Base-by-base conservation (phyloP, 30 jellyfish, hydroid and myxozoan species). In the Aurelia coerulea region DNA sequence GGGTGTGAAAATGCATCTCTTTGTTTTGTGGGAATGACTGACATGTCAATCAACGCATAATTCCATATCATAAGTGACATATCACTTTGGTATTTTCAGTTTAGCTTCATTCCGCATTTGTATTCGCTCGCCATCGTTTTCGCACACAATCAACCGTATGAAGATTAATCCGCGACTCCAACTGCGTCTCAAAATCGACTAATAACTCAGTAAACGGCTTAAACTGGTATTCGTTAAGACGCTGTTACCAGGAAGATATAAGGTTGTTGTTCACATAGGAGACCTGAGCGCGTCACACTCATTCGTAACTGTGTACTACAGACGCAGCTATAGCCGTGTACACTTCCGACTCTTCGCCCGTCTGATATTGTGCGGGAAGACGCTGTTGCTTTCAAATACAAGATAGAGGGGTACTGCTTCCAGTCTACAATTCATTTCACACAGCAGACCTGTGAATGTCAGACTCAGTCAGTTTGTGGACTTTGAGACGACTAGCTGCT, bases 41-140 rank as follows among this genome's bases (percentile, higher is more conserved):
- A 84, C 93, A 65, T 64, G 51, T 73, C 93, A 64, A 84, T 84
- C 93, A 84, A 62, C 93, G 93, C 88, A 49, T 84, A 77, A 84
- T 74, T 84, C 41, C 84, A 67, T 65, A 70, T 84, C 93, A 77
- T 77, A 84, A 84, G 72, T 84, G 88, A 67, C 83, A 84, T 84
- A 78, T 84, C 93, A 74, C 75, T 19, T 39, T 29, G 86, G 80
- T 65, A 79, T 79, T 79, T 79, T 54, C 74, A 79, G 15, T 37
- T 23, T 42, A 70, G 74, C 72, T 79, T 79, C 92, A 58, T 29
- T 62, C 42, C 80, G 68, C 50, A 62, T 17, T 56, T 51, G 76
- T 79, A 52, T 33, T 16, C 68, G 80, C 80, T 56, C 17, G 68
- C 68, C 87, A 77, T 65, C 62, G 64, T 77, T 2, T 74, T 74